Percentiles rank a stretch among this genome's conserved stretches.
phyloP scores from a whole-genome alignment of 2,888 invertebrate species.

The Machimus atricapillus region DNA sequence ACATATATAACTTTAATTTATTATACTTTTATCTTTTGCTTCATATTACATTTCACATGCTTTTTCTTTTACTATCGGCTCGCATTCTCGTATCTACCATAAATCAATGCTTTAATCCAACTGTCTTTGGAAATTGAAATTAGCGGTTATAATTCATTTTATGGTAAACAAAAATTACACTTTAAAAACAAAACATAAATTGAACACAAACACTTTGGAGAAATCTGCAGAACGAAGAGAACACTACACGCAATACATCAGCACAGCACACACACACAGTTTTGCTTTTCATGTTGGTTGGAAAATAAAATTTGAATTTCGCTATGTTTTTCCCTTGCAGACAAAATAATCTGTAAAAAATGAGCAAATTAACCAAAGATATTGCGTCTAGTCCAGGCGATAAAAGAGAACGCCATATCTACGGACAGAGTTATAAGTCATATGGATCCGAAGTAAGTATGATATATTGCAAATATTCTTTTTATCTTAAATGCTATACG shows the following conservation, averaged over 20 bases:
- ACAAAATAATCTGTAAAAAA: not conserved
- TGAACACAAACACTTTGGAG: not conserved
- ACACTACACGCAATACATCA: not conserved
- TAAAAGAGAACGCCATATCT: not conserved
- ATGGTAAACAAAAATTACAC: not conserved
- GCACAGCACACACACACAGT: not conserved
- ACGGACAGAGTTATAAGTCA: not conserved
- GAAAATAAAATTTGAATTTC: not conserved
- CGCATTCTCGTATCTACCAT: no score
- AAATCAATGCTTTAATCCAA: not conserved
- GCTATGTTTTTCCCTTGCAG: slow-evolving; percentile 11
- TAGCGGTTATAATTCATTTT: not conserved
- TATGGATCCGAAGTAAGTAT: slow-evolving; percentile 23
- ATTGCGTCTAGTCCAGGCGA: slow-evolving; percentile 2
- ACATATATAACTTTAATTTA: no score
- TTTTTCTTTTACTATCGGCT: not conserved
- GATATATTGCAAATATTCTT: not conserved
- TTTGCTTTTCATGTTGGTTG: not conserved
- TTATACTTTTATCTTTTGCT: no score
- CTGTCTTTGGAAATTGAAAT: not conserved
- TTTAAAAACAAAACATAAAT: not conserved
- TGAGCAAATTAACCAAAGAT: slow-evolving; percentile 32
- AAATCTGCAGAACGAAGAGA: not conserved
- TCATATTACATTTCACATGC: not conserved
- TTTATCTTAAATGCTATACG: no score